These are phyloP conservation scores for Conus betulinus DNA, from an alignment of 1,140 invertebrate genomes.

Conservation along the genomic window DNA sequence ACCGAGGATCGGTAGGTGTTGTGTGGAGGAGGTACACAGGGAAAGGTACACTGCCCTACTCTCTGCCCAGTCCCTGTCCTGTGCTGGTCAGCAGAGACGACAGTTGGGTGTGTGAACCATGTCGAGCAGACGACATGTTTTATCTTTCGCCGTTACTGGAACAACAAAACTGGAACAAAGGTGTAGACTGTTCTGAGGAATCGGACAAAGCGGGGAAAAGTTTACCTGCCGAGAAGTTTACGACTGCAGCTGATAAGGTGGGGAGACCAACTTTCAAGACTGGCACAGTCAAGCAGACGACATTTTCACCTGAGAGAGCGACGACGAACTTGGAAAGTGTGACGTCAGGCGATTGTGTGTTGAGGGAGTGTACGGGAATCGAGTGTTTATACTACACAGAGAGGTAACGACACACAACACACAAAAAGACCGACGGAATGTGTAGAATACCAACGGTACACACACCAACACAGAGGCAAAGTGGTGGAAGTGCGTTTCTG, in stretches of 20 bases:
- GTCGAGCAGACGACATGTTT: background rate
- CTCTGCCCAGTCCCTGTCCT: background rate
- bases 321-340: background rate
- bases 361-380: background rate
- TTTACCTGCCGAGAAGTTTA: background rate
- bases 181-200: background rate
- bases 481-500: background rate
- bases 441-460: background rate
- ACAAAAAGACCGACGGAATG: background rate
- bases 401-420: background rate
- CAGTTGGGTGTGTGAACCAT: background rate
- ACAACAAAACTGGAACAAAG: background rate
- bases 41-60: background rate
- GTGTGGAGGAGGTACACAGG: background rate
- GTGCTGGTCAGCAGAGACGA: background rate
- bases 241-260: background rate
- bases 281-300: constrained; percentile 9
- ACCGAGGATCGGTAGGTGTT: too few relatives aligned
- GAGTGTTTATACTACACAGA: background rate
- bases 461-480: background rate
- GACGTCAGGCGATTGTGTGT: background rate
- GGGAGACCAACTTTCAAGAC: background rate
- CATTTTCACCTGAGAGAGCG: background rate
- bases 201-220: background rate
- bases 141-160: background rate